These are phyloP conservation scores for Pyrgus malvae DNA, from an alignment of 2,888 invertebrate genomes.

Conservation along the genomic window DNA sequence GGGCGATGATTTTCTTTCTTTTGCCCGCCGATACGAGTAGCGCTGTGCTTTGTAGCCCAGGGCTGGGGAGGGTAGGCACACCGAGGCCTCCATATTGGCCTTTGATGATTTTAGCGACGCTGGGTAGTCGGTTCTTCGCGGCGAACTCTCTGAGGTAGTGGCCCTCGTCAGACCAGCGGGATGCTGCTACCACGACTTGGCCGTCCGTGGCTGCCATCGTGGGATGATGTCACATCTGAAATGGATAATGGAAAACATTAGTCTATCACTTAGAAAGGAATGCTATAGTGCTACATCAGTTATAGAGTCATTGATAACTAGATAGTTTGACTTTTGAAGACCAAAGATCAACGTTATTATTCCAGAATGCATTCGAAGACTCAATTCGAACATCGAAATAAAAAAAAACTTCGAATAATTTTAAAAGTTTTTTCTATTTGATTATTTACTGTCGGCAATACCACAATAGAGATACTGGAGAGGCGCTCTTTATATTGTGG, in stretches of 20 bases:
- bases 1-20: constrained; percentile 92
- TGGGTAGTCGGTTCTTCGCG: constrained; percentile 88
- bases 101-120: constrained; percentile 94
- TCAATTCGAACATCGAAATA: too few species aligned
- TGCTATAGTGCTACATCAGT: too few species aligned
- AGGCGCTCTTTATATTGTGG: too few species aligned
- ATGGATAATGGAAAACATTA: constrained; percentile 42
- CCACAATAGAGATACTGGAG: too few species aligned
- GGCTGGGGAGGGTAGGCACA: constrained; percentile 92
- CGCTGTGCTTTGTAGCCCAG: constrained; percentile 92
- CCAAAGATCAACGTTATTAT: too few species aligned
- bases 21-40: constrained; percentile 92
- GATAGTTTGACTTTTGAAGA: too few species aligned
- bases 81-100: constrained; percentile 96
- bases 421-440: too few species aligned
- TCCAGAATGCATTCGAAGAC: too few species aligned
- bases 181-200: constrained; percentile 93
- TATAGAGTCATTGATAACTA: too few species aligned
- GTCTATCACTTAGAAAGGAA: background rate
- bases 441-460: too few species aligned
- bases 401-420: too few species aligned
- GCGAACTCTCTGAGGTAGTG: constrained; percentile 88
- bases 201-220: constrained; percentile 95
- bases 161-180: constrained; percentile 88
- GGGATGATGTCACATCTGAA: constrained; percentile 79